Base-by-base conservation (phyloP, 2,113 vertebrate genomes). In the Cynopterus brachyotis region DNA sequence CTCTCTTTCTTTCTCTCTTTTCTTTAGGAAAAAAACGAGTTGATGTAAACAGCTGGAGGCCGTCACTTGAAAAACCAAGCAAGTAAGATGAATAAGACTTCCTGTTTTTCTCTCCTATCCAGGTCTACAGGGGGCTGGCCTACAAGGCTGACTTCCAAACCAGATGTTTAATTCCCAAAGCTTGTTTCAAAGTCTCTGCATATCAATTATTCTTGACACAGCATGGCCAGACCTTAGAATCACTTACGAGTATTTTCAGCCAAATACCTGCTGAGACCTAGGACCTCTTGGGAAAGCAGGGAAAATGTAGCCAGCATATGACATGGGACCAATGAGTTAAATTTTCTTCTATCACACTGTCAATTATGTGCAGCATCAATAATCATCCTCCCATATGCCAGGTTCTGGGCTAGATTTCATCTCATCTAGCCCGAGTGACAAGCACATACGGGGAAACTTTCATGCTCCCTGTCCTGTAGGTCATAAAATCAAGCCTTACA, bases 31-130 rank as follows among this genome's bases (percentile, higher is more conserved):
- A 98, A 98, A 97, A 93, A 47, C 97, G 96, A 95, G 97, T 92
- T 84, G 89, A 78, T 98, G 79, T 64, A 98, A 98, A 97, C 98
- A 99, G 98, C 97, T 98, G 98, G 98, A 98, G 97, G 97, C 79
- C 53, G 60, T 86, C 96, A 96, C 94, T 96, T 97, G 94, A 97
- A 98, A 98, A 98, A 97, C 0, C 1, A 57, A 98, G 96, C 97
- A 97, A 97, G 95, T 32, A 97, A 98, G 96, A 98, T 98, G 97
- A 98, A 98, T 97, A 94, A 96, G 97, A 97, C 62, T 98, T 98
- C 98, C 97, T 98, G 98, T 98, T 98, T 99, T 98, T 92, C 17
- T 98, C 98, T 98, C 91, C 60, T 90, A 45, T 81, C 47, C 87
- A 9, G 97, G 22, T 53, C 97, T 98, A 93, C 96, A 97, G 98